Evolutionary conservation across 2,888 invertebrate genomes (phyloP).

Genomic region (Keiferia lycopersicella): DNA sequence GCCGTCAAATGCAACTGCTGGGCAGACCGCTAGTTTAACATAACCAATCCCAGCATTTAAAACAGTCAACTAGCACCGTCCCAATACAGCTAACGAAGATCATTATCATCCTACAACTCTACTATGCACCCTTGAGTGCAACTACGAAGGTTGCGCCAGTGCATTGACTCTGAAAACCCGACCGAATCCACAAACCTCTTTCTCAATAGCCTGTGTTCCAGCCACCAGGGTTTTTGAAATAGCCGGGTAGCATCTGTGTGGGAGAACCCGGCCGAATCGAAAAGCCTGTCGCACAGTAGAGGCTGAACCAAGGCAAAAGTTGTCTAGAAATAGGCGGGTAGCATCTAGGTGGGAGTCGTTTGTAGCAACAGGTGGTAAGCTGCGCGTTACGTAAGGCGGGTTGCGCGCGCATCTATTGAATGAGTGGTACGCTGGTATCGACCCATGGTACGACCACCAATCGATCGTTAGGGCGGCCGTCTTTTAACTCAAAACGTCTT

Average conservation of each 20-base stretch:
- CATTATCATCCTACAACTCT: slow-evolving; percentile 66
- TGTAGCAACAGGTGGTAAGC: slow-evolving; percentile 72
- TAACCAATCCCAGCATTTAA: slow-evolving; percentile 6
- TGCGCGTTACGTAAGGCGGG: slow-evolving; percentile 73
- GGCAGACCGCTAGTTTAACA: too few relatives aligned
- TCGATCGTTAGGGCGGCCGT: slow-evolving; percentile 60
- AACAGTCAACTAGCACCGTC: slow-evolving; percentile 6
- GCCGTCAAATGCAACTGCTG: too few relatives aligned
- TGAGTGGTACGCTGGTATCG: slow-evolving; percentile 71
- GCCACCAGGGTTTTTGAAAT: slow-evolving; percentile 46
- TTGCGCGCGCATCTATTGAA: slow-evolving; percentile 77
- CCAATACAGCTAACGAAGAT: slow-evolving; percentile 68
- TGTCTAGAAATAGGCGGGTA: slow-evolving; percentile 56
- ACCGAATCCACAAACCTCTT: slow-evolving; percentile 46
- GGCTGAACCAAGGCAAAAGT: too few relatives aligned
- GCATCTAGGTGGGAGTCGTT: slow-evolving; percentile 72
- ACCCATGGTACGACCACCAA: slow-evolving; percentile 66
- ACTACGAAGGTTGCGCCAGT: slow-evolving; percentile 74
- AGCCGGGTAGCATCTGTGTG: slow-evolving; percentile 67
- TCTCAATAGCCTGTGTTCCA: slow-evolving; percentile 36
- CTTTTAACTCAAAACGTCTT: slow-evolving; percentile 61
- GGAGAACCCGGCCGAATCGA: too few relatives aligned
- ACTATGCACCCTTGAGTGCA: slow-evolving; percentile 81
- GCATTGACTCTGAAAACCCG: slow-evolving; percentile 71
- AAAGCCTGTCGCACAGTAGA: too few relatives aligned